A percentile compares a stretch with the other conserved stretches of the same genome.
Evolutionary conservation across 1,140 invertebrate genomes (phyloP).

Genomic region (Himalopsyche phryganea): DNA sequence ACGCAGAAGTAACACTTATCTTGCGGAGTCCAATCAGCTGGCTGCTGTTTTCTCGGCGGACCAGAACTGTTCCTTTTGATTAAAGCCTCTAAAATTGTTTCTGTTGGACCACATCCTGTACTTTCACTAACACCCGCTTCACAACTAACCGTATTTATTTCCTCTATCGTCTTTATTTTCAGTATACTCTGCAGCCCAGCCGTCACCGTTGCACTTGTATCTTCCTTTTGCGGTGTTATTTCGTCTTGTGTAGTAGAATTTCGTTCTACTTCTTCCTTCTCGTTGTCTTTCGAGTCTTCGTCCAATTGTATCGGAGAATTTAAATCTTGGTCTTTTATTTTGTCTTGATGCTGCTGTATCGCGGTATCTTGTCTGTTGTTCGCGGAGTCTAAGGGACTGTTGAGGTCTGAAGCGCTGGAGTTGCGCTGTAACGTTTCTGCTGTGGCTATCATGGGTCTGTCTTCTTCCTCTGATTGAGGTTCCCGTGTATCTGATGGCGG

Average conservation of each 20-base stretch:
- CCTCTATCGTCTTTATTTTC: slow-evolving; percentile 52
- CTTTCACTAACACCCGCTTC: slow-evolving; percentile 31
- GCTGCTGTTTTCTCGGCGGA: slow-evolving; percentile 43
- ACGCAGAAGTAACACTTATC: slow-evolving; percentile 86
- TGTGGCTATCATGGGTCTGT: slow-evolving; percentile 28
- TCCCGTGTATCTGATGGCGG: slow-evolving; percentile 17
- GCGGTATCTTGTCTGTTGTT: slow-evolving; percentile 7
- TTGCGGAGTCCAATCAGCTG: slow-evolving; percentile 78
- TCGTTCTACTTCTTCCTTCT: slow-evolving; percentile 30
- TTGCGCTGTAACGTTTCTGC: slow-evolving; percentile 31
- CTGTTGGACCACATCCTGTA: slow-evolving; percentile 28
- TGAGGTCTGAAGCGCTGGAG: slow-evolving; percentile 29
- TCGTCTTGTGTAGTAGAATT: slow-evolving; percentile 42
- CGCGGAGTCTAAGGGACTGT: slow-evolving; percentile 5
- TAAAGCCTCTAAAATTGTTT: slow-evolving; percentile 47
- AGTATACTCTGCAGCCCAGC: slow-evolving; percentile 20
- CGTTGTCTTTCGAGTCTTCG: slow-evolving; percentile 14
- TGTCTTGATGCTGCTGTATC: slow-evolving; percentile 15
- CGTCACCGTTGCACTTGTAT: slow-evolving; percentile 20
- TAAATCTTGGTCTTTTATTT: slow-evolving; percentile 1
- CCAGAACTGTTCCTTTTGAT: slow-evolving; percentile 42
- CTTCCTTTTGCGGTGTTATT: slow-evolving; percentile 41
- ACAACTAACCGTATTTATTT: slow-evolving; percentile 42
- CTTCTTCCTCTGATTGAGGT: slow-evolving; percentile 10
- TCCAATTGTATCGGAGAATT: slow-evolving; percentile 6